Evolutionary conservation across 2,888 invertebrate genomes (phyloP).

Genomic region (Melieria crassipennis): DNA sequence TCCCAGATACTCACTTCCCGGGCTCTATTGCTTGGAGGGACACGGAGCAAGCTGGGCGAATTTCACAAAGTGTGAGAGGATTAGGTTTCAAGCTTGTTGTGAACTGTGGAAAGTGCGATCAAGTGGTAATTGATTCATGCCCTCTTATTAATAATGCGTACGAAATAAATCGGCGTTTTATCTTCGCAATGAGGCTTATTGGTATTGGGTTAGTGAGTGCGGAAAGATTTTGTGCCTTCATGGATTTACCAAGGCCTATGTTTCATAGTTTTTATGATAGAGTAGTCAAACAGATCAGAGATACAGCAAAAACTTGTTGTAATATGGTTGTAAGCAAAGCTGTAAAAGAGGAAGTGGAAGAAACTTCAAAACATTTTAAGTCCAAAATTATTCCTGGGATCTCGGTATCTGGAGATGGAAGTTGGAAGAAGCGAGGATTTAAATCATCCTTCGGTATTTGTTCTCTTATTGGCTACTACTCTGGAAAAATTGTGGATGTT

Average conservation of each 20-base stretch:
- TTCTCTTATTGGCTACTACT: constrained; percentile 22
- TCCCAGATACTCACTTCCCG: too few species aligned
- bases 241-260: not conserved
- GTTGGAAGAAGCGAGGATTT: constrained; percentile 23
- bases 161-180: constrained; percentile 25
- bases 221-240: not conserved
- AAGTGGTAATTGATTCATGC: constrained; percentile 21
- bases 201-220: constrained; percentile 1
- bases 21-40: too few species aligned
- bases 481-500: constrained; percentile 21
- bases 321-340: not conserved
- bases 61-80: constrained; percentile 43
- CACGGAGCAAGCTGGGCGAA: too few species aligned
- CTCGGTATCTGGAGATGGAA: constrained; percentile 10
- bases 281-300: not conserved
- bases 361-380: not conserved
- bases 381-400: not conserved
- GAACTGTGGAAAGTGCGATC: constrained; percentile 44
- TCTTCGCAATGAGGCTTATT: not conserved
- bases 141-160: constrained; percentile 23
- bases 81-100: constrained; percentile 49
- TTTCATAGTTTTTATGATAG: not conserved
- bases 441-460: constrained; percentile 17
- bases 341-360: not conserved
- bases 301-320: not conserved